Conservation (phyloP, 2,888 invertebrate genomes). For the Augiades crinisus region DNA sequence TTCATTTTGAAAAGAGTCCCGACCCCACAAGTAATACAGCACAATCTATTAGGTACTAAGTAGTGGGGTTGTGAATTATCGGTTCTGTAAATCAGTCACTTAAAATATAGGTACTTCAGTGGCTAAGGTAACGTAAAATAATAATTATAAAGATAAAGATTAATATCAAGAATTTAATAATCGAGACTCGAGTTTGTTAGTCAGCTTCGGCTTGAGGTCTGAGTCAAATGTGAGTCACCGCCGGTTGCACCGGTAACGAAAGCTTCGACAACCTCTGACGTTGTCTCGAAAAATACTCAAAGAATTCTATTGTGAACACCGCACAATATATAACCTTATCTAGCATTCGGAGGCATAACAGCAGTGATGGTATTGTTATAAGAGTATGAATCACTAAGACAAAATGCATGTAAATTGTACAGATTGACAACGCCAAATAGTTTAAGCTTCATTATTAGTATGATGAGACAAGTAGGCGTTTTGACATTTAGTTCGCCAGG, state of each 20-base stretch:
- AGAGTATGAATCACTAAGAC: slow-evolving; percentile 34
- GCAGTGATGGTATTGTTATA: slow-evolving; percentile 35
- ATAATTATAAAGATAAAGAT: slow-evolving; percentile 15
- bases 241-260: slow-evolving; percentile 52
- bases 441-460: not conserved
- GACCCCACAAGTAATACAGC: too few relatives aligned
- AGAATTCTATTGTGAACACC: slow-evolving; percentile 70
- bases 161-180: slow-evolving; percentile 14
- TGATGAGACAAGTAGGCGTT: too few relatives aligned
- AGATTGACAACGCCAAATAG: not conserved
- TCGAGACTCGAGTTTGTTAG: slow-evolving; percentile 10
- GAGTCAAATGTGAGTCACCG: slow-evolving; percentile 70
- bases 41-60: too few relatives aligned
- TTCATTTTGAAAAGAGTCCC: too few relatives aligned
- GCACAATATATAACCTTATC: slow-evolving; percentile 62
- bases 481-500: too few relatives aligned
- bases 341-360: slow-evolving; percentile 36
- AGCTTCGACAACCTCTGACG: slow-evolving; percentile 49
- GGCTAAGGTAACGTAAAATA: not conserved
- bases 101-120: not conserved
- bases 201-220: slow-evolving; percentile 42
- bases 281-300: slow-evolving; percentile 54
- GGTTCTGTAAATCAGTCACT: too few relatives aligned
- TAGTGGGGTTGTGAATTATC: too few relatives aligned
- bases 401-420: not conserved